These are phyloP conservation scores for Elegia similella DNA, from an alignment of 2,888 invertebrate species.

Conservation along the genomic window DNA sequence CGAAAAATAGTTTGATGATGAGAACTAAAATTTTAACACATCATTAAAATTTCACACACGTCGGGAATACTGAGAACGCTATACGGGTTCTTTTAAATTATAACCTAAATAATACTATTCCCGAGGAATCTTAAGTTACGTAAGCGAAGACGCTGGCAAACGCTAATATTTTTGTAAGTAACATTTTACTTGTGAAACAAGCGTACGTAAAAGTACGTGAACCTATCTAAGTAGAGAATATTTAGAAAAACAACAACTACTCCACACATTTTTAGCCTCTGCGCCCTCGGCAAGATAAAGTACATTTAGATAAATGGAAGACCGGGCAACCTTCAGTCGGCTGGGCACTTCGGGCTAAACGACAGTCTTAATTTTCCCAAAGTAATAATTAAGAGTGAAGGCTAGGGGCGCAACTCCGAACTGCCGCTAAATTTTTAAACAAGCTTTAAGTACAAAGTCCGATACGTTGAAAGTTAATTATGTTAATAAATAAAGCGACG, in stretches of 20 bases:
- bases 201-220: too few relatives aligned
- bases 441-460: constrained; percentile 76
- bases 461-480: constrained; percentile 74
- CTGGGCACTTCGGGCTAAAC: constrained; percentile 74
- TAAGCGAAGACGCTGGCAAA: too few relatives aligned
- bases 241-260: constrained; percentile 34
- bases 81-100: too few relatives aligned
- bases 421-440: constrained; percentile 77
- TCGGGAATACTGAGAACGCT: too few relatives aligned
- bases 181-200: too few relatives aligned
- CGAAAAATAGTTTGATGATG: too few relatives aligned
- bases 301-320: constrained; percentile 79
- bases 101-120: too few relatives aligned
- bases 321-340: constrained; percentile 64
- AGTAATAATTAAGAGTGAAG: constrained; percentile 83
- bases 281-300: constrained; percentile 71
- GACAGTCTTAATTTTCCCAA: constrained; percentile 82
- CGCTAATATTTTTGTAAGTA: too few relatives aligned
- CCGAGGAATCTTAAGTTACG: too few relatives aligned
- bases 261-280: constrained; percentile 42
- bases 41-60: too few relatives aligned
- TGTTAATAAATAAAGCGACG: constrained; percentile 65
- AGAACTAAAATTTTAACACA: too few relatives aligned
- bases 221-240: too few relatives aligned
- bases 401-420: constrained; percentile 62